Percentiles rank a stretch among this genome's conserved stretches.
Conservation (phyloP, 2,888 invertebrate genomes). For the Hylaea fasciaria region DNA sequence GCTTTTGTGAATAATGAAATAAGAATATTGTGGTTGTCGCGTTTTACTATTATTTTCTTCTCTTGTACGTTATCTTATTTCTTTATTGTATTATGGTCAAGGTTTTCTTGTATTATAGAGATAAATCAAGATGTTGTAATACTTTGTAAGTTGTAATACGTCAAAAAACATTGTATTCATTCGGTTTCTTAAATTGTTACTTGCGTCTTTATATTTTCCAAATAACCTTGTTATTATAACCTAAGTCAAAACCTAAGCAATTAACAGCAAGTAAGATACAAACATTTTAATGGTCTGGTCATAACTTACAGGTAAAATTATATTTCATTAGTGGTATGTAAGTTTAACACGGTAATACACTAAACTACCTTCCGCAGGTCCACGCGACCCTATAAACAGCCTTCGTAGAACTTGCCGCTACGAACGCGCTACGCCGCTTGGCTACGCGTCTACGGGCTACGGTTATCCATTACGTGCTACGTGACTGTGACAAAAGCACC, state of each 20-base stretch:
- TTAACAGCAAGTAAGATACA: too few species aligned
- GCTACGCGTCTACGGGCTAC: slow-evolving; percentile 53
- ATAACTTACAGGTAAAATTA: neutral
- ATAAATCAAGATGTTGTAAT: slow-evolving; percentile 13
- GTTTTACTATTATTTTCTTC: slow-evolving; percentile 31
- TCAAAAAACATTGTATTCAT: too few species aligned
- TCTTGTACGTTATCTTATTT: slow-evolving; percentile 20
- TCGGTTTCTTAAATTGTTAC: too few species aligned
- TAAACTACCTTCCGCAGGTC: slow-evolving; percentile 54
- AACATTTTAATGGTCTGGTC: too few species aligned
- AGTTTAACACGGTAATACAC: too few species aligned
- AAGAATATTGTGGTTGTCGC: slow-evolving; percentile 32
- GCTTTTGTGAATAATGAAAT: slow-evolving; percentile 33
- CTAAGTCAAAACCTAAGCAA: too few species aligned
- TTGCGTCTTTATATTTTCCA: too few species aligned
- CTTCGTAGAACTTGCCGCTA: slow-evolving; percentile 62
- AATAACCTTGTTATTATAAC: too few species aligned
- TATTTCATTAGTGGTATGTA: too few species aligned
- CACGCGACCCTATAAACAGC: slow-evolving; percentile 66
- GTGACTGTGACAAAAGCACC: slow-evolving; percentile 32
- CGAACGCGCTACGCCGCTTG: slow-evolving; percentile 42
- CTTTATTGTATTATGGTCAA: slow-evolving; percentile 11
- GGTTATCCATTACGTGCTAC: slow-evolving; percentile 45
- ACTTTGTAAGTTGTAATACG: too few species aligned
- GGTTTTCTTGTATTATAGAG: slow-evolving; percentile 8